These are phyloP conservation scores for Campoletis raptor DNA, from an alignment of 2,888 invertebrate genomes.

Conservation along the genomic window DNA sequence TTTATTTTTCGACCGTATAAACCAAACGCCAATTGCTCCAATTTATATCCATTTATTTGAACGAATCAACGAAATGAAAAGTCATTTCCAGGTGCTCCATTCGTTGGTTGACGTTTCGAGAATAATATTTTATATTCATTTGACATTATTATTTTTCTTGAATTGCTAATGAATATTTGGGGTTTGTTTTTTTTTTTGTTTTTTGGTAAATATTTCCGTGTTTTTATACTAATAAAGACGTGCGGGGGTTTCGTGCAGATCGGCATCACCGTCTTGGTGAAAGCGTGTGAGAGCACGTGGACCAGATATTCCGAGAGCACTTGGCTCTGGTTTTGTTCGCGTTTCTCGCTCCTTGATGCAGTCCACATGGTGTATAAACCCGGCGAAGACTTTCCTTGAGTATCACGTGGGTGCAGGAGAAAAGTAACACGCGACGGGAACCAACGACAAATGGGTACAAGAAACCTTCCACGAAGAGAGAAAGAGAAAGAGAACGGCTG, in stretches of 20 bases:
- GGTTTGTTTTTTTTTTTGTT: too few relatives aligned
- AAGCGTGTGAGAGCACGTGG: constrained; percentile 80
- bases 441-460: constrained; percentile 46
- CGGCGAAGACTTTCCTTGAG: constrained; percentile 54
- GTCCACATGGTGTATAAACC: constrained; percentile 9
- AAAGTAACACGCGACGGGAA: constrained; percentile 24
- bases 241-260: constrained; percentile 18
- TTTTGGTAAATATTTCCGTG: neutral
- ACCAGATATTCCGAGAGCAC: constrained; percentile 65
- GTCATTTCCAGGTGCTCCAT: neutral
- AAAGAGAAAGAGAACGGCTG: constrained; percentile 29
- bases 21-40: neutral
- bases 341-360: constrained; percentile 36
- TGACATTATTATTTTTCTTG: neutral
- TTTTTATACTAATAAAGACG: constrained; percentile 18
- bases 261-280: constrained; percentile 78
- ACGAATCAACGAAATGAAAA: neutral
- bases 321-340: constrained; percentile 37
- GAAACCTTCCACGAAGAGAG: constrained; percentile 16
- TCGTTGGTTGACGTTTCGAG: neutral
- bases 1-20: neutral
- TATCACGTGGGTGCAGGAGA: constrained; percentile 22
- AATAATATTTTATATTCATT: neutral
- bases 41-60: neutral
- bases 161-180: neutral